phyloP scores from a whole-genome alignment of 2,113 vertebrate species.

The Mirza zaza region DNA sequence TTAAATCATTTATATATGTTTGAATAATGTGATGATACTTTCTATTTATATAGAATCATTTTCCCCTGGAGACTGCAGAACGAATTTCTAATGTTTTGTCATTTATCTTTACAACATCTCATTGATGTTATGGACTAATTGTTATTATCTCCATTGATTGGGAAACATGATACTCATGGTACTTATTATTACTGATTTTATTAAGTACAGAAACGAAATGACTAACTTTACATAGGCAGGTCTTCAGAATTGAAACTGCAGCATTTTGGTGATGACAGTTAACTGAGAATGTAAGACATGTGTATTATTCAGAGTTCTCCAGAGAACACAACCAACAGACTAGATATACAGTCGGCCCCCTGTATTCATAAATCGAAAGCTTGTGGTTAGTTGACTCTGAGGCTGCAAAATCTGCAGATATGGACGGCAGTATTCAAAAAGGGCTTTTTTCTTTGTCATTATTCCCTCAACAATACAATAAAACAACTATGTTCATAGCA shows the following conservation, averaged over 20 bases:
- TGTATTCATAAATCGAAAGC: background rate
- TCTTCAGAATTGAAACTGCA: background rate
- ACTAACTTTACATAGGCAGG: background rate
- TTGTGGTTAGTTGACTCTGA: background rate
- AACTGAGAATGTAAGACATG: background rate
- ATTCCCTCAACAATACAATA: background rate
- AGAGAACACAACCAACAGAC: background rate
- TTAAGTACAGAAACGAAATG: background rate
- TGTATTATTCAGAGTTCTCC: background rate
- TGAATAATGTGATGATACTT: conserved; percentile 46
- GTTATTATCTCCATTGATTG: conserved; percentile 52
- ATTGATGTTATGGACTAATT: conserved; percentile 35
- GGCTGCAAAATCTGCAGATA: background rate
- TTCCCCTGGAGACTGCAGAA: background rate
- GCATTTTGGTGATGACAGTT: background rate
- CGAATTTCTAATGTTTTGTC: conserved; percentile 41
- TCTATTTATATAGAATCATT: conserved; percentile 52
- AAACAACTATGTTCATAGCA: background rate
- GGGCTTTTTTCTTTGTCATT: background rate
- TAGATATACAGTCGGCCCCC: too few species aligned
- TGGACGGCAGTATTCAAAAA: background rate
- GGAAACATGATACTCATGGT: background rate
- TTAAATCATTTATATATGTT: conserved; percentile 42
- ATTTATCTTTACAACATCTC: conserved; percentile 58
- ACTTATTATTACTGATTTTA: conserved; percentile 29